Evolutionary conservation across 2,113 vertebrate genomes (phyloP).

Genomic region (Petrocephalus zakoni): DNA sequence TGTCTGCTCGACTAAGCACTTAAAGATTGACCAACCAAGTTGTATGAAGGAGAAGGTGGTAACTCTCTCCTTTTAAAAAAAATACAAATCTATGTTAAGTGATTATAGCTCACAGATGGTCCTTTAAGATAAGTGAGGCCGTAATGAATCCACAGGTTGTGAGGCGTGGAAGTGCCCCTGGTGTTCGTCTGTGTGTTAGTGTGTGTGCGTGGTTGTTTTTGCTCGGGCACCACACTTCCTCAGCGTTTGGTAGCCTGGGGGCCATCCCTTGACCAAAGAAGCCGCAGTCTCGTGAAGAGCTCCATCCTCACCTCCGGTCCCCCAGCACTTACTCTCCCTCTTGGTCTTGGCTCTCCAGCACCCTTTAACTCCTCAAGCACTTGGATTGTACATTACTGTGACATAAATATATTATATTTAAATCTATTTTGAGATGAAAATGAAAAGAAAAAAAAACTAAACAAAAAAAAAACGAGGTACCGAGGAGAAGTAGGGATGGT

Average conservation of each 20-base stretch:
- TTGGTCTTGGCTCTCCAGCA: slow-evolving; percentile 37
- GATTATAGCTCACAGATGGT: slow-evolving; percentile 39
- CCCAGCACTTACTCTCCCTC: slow-evolving; percentile 22
- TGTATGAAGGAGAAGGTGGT: slow-evolving; percentile 56
- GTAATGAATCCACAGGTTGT: slow-evolving; percentile 43
- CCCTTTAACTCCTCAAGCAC: slow-evolving; percentile 62
- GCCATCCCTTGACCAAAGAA: slow-evolving; percentile 65
- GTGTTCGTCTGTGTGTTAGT: neutral
- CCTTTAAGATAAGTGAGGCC: slow-evolving; percentile 41
- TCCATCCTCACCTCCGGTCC: slow-evolving; percentile 53
- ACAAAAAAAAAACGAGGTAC: slow-evolving; percentile 31
- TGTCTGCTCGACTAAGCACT: slow-evolving; percentile 52
- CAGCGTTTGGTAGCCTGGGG: slow-evolving; percentile 51
- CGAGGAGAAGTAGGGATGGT: slow-evolving; percentile 35
- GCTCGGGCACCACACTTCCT: slow-evolving; percentile 52
- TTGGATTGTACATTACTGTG: slow-evolving; percentile 67
- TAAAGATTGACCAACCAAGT: slow-evolving; percentile 34
- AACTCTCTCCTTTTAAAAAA: slow-evolving; percentile 37
- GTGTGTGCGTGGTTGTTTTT: slow-evolving; percentile 47
- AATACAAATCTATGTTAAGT: slow-evolving; percentile 30
- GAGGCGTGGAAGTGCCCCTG: slow-evolving; percentile 28
- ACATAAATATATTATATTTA: slow-evolving; percentile 65
- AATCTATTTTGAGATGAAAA: slow-evolving; percentile 66
- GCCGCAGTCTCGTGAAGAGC: slow-evolving; percentile 38
- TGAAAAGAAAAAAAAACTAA: slow-evolving; percentile 42